These are phyloP conservation scores for Anastatus disparis DNA, from an alignment of 1,140 invertebrate genomes.

Conservation along the genomic window DNA sequence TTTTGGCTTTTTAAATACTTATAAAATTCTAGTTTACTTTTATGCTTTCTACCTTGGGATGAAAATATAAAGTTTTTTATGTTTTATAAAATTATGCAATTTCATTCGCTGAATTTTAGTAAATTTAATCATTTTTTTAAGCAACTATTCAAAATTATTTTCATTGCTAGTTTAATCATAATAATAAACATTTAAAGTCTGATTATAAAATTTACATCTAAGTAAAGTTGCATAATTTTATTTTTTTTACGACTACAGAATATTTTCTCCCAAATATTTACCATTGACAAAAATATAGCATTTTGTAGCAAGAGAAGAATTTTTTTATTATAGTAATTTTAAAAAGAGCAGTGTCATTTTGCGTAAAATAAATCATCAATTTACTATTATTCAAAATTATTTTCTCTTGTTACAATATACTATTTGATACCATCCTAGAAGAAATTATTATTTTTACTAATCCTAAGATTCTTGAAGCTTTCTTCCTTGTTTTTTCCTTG, in stretches of 20 bases:
- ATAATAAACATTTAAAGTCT: too few relatives aligned
- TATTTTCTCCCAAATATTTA: neutral
- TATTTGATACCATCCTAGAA: neutral
- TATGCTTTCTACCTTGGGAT: neutral
- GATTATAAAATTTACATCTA: too few relatives aligned
- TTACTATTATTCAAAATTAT: neutral
- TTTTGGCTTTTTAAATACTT: neutral
- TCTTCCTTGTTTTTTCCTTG: neutral
- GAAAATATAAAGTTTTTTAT: neutral
- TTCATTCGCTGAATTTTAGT: too few relatives aligned
- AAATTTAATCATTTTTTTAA: too few relatives aligned
- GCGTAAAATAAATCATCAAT: neutral
- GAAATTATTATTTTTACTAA: neutral
- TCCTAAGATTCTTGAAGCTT: neutral
- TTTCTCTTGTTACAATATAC: slow-evolving; percentile 1
- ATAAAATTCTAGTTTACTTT: neutral
- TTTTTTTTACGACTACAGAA: neutral
- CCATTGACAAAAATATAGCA: neutral
- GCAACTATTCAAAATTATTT: too few relatives aligned
- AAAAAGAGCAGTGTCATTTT: neutral
- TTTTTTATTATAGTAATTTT: neutral
- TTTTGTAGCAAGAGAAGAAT: neutral
- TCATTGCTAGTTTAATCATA: too few relatives aligned
- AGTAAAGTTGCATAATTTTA: neutral
- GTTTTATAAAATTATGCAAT: slow-evolving; percentile 2